Percentiles rank a stretch among this genome's conserved stretches.
Evolutionary conservation across 2,113 vertebrate genomes (phyloP).

Genomic region (Sphaerodactylus townsendi): DNA sequence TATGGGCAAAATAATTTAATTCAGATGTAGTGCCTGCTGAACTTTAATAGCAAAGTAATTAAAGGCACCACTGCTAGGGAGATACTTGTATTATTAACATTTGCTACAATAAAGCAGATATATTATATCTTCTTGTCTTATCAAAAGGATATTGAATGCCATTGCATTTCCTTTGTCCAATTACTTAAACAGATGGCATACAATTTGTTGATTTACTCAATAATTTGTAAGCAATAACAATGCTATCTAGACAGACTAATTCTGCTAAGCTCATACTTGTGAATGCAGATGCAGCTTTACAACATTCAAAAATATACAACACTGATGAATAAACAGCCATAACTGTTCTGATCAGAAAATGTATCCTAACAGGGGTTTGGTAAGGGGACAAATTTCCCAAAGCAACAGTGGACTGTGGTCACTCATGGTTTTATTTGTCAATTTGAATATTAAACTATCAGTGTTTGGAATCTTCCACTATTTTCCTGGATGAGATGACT

Average conservation of each 20-base stretch:
- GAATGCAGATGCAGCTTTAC: conserved; percentile 16
- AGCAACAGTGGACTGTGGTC: neutral
- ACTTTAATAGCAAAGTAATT: neutral
- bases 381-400: neutral
- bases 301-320: conserved; percentile 34
- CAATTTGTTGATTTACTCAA: neutral
- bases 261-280: conserved; percentile 1
- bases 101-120: neutral
- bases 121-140: neutral
- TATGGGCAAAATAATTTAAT: neutral
- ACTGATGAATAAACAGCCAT: conserved; percentile 33
- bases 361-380: neutral
- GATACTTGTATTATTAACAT: neutral
- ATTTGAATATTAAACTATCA: neutral
- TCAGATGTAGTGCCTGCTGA: neutral
- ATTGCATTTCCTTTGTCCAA: conserved; percentile 15
- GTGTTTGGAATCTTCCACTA: neutral
- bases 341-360: neutral
- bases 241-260: conserved; percentile 7
- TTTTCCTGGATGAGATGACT: neutral
- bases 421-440: neutral
- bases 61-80: neutral
- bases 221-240: neutral
- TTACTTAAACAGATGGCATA: neutral
- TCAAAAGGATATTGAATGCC: neutral